Base-by-base conservation (phyloP, 2,797 vertebrate species). In the Euphonia xanthogaster region DNA sequence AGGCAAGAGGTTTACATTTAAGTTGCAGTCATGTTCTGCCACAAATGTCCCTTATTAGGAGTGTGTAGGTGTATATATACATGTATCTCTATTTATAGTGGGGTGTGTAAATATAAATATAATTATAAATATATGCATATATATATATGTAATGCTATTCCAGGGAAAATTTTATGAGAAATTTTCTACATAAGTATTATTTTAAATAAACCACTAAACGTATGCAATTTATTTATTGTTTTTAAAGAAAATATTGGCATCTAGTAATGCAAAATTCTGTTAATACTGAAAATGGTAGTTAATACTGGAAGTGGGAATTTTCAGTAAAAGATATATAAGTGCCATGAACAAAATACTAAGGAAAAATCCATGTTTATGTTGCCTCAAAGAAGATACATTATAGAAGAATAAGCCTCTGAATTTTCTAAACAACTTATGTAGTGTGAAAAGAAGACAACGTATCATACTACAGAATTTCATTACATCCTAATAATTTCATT, bases 31-130 rank as follows among this genome's bases (percentile, higher is more conserved):
- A 61, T 1, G 0, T 77, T 92, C 48, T 85, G 7, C 9, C 39
- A 58, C 17, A 53, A 6, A 24, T 48, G 3, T 37, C 77, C 10
- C 51, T 57, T 27, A 21, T 40, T 47, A 66, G n/a, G 23, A 66
- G 21, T 14, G 3, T 28, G 40, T n/a, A 35, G 9, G 16, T 44
- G 4, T 14, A 6, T 31, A 9, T 22, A 11, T 17, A n/a, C 10
- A 42, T 48, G 5, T 37, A 66, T 25, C 2, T 15, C 35, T 60
- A 13, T 35, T 10, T 28, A n/a, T 11, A 60, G 10, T 28, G 17
- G 16, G 6, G 1, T 9, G 4, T 63, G 2, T 42, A 3, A 5
- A 6, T 53, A 9, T 21, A 21, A 8, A 5, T 10, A 37, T 14
- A 39, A 9, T 21, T 19, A 50, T 7, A 39, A 40, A 50, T 7